Evolutionary conservation across 1,140 invertebrate species (phyloP), one percentile per base, ranked within the genome.

Genomic region (Calephelis virginiensis): DNA sequence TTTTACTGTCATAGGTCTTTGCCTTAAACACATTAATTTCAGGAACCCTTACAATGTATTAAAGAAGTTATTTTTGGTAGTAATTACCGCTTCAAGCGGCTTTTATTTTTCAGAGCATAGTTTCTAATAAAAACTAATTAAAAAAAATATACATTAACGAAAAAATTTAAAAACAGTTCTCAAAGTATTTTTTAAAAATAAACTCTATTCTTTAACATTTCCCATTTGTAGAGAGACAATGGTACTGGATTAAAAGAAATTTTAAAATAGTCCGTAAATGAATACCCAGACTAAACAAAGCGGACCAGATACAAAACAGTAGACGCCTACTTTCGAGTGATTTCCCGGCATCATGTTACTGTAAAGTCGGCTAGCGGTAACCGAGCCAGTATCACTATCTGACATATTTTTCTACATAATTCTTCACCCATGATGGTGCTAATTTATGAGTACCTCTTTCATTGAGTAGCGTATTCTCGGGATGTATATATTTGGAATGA

Each of bases 261-360:
- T 59, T 59, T 59, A 59, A 59, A 59, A 59, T 17, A 59, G 53
- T 11, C 53, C 53, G 53, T 59, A 59, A 59, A 59, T 59, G 53
- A 59, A 59, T 59, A 59, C 17, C 53, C 12, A 38, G 37, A 9
- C 53, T 59, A 59, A 38, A 59, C 53, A 59, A 59, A 59, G 53
- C 53, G 11, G 28, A 12, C 17, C 50, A 59, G 53, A 59, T 56
- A 56, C 50, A 56, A 56, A 56, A 14, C 50, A 28, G 17, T 59
- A 59, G 53, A 56, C 37, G 28, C 53, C 53, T 56, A 56, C 53
- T 56, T 56, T 56, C 53, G 28, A 56, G 53, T 17, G 53, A 37
- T 56, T 37, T 56, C 28, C 53, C 53, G 53, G 53, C 53, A 56
- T 56, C 53, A 11, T 56, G 53, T 56, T 56, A 56, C 53, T 56